Percentiles rank a stretch among this genome's conserved stretches.
Conservation (phyloP, 1,140 invertebrate genomes). For the Vollenhovia emeryi region DNA sequence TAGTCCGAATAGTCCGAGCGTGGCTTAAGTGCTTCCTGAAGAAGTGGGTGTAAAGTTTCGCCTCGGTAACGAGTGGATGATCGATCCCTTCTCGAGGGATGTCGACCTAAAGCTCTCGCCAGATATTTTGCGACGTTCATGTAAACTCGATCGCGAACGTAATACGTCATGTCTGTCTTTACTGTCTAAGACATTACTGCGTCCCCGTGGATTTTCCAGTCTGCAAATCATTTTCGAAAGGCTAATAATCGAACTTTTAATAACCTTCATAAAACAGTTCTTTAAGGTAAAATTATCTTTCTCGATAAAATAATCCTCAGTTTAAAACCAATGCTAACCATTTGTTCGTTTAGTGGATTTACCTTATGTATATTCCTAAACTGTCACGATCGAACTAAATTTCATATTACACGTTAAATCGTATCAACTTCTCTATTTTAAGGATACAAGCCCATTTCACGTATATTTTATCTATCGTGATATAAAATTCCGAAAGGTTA, state of each 20-base stretch:
- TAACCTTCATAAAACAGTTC: background rate
- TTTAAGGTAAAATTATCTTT: background rate
- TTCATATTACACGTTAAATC: background rate
- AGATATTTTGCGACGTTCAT: conserved; percentile 49
- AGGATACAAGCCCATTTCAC: background rate
- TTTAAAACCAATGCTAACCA: background rate
- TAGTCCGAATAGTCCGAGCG: conserved; percentile 58
- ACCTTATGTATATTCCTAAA: background rate
- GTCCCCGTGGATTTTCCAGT: conserved; percentile 23
- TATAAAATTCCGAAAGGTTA: background rate
- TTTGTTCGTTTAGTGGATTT: background rate
- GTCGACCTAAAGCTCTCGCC: conserved; percentile 51
- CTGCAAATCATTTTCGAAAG: conserved; percentile 10
- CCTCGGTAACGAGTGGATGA: conserved; percentile 59
- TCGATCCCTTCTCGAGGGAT: conserved; percentile 57
- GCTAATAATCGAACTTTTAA: conserved; percentile 11
- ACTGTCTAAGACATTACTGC: background rate
- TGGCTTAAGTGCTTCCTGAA: conserved; percentile 59
- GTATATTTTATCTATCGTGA: background rate
- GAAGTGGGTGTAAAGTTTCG: conserved; percentile 61
- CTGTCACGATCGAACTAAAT: background rate
- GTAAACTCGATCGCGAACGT: conserved; percentile 54
- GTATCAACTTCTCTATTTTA: background rate
- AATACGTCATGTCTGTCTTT: conserved; percentile 49
- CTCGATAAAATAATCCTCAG: background rate